phyloP scores from a whole-genome alignment of 2,888 invertebrate species.

The Auanema sp. region DNA sequence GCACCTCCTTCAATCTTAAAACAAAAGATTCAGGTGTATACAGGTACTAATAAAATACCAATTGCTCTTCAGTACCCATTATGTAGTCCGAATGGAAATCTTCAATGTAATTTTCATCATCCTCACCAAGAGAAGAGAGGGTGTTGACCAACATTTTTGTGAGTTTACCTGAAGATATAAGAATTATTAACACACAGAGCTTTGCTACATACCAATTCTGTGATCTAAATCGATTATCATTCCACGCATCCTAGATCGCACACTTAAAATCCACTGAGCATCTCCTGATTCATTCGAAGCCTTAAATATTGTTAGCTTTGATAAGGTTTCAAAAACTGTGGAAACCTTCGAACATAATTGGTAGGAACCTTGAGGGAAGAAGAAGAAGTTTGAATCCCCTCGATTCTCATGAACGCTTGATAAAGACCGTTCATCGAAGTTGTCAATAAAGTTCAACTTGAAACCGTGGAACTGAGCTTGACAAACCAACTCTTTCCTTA shows the following conservation, averaged over 20 bases:
- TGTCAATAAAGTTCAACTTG: constrained; percentile 91
- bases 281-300: constrained; percentile 28
- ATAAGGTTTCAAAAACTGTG: not conserved
- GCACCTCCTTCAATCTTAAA: constrained; percentile 30
- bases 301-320: constrained; percentile 5
- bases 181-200: not conserved
- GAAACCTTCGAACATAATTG: constrained; percentile 80
- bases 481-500: constrained; percentile 74
- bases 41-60: constrained; percentile 8
- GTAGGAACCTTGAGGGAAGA: constrained; percentile 97
- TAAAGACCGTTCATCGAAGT: constrained; percentile 69
- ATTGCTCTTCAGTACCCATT: constrained; percentile 30
- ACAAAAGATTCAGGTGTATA: not conserved
- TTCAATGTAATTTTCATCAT: constrained; percentile 39
- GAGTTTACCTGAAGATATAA: constrained; percentile 76
- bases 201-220: constrained; percentile 25
- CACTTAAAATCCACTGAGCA: constrained; percentile 96
- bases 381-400: constrained; percentile 72
- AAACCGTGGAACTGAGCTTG: constrained; percentile 79
- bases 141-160: constrained; percentile 91
- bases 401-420: constrained; percentile 14
- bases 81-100: constrained; percentile 30
- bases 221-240: constrained; percentile 60
- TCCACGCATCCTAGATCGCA: constrained; percentile 95
- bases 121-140: constrained; percentile 79